Conservation (phyloP, 2,888 invertebrate species). For the Empis stercorea region DNA sequence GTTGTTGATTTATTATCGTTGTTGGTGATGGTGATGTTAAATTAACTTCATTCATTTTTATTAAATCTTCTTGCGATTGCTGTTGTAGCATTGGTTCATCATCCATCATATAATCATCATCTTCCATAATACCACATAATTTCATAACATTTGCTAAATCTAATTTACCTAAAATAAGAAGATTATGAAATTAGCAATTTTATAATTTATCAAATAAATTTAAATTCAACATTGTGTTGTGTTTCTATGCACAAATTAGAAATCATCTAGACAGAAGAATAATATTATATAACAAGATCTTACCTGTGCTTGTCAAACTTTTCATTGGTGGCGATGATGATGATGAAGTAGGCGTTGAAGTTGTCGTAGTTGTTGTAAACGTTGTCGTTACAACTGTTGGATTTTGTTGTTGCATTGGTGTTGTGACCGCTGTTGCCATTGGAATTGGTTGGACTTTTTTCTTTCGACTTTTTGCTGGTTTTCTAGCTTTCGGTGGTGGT, state of each 20-base stretch:
- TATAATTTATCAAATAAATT: too few species aligned
- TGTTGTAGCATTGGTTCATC: slow-evolving; percentile 11
- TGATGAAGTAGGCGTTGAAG: too few species aligned
- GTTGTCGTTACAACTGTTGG: slow-evolving; percentile 9
- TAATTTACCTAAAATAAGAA: slow-evolving; percentile 36
- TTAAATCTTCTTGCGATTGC: slow-evolving; percentile 4
- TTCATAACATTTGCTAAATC: slow-evolving; percentile 64
- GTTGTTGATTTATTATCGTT: slow-evolving; percentile 9
- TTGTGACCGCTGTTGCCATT: not conserved
- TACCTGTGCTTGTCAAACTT: not conserved
- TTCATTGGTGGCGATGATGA: not conserved
- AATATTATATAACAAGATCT: not conserved
- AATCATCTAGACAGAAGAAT: too few species aligned
- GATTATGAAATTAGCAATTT: too few species aligned
- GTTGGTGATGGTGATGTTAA: slow-evolving; percentile 4
- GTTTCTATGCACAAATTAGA: too few species aligned
- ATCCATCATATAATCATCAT: slow-evolving; percentile 44
- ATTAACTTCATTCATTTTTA: not conserved
- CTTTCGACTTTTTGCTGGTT: slow-evolving; percentile 24
- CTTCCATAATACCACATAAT: slow-evolving; percentile 54
- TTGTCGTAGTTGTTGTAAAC: slow-evolving; percentile 2
- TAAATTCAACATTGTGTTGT: too few species aligned
- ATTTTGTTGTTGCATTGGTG: not conserved
- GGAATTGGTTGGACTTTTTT: slow-evolving; percentile 7
- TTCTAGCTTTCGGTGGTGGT: slow-evolving; percentile 14